A percentile compares a stretch with the other conserved stretches of the same genome.
phyloP scores from a whole-genome alignment of 2,113 vertebrate genomes.

The Pitta sordida region DNA sequence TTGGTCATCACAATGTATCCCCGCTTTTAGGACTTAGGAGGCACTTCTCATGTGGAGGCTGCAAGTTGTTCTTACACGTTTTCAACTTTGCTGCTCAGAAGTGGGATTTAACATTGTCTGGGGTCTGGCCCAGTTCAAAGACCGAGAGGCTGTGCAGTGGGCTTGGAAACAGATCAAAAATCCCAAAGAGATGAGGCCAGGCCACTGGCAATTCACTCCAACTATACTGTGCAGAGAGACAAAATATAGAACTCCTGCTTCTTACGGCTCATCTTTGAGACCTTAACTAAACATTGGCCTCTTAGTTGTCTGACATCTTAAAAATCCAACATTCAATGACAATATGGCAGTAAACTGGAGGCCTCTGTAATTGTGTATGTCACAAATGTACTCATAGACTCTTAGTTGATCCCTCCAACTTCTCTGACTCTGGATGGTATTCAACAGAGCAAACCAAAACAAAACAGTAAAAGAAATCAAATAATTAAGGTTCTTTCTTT shows the following conservation, averaged over 20 bases:
- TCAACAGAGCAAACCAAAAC: neutral
- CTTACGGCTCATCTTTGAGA: neutral
- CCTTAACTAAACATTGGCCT: neutral
- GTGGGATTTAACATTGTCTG: neutral
- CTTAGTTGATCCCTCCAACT: neutral
- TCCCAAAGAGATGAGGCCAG: neutral
- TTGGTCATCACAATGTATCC: neutral
- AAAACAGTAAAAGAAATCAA: neutral
- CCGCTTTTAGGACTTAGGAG: neutral
- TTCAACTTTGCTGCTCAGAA: neutral
- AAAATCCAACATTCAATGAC: neutral
- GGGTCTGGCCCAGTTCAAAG: constrained; percentile 8
- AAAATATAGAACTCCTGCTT: neutral
- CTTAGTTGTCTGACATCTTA: neutral
- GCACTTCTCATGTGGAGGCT: neutral
- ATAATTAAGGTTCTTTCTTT: neutral
- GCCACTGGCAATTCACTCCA: neutral
- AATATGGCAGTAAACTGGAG: neutral
- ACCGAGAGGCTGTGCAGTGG: neutral
- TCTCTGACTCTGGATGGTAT: neutral
- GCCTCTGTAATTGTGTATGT: no score
- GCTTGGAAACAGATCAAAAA: constrained; percentile 50
- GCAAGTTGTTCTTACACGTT: neutral
- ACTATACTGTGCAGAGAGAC: neutral
- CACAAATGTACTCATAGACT: neutral